Conservation (phyloP, 2,113 vertebrate genomes). For the Toxotes chatareus region DNA sequence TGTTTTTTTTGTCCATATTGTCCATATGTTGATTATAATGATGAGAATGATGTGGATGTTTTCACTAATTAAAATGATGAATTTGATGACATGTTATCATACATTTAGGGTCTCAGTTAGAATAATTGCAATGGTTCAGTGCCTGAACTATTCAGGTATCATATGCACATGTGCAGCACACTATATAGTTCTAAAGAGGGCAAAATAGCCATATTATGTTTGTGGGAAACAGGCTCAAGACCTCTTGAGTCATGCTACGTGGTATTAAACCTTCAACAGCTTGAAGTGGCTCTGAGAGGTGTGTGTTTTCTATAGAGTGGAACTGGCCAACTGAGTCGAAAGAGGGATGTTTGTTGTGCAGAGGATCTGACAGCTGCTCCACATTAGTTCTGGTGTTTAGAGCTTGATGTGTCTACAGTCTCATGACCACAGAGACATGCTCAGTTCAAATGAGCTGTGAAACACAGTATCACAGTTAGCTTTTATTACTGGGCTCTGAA, state of each 20-base stretch:
- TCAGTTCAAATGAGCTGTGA: conserved; percentile 74
- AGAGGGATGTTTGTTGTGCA: conserved; percentile 61
- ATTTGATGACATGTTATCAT: conserved; percentile 26
- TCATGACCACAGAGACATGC: conserved; percentile 68
- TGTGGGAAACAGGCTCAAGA: not conserved
- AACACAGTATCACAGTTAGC: conserved; percentile 57
- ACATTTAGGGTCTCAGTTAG: conserved; percentile 13
- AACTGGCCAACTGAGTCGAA: conserved; percentile 52
- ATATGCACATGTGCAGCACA: conserved; percentile 11
- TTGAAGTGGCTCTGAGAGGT: conserved; percentile 26
- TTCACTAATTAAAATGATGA: conserved; percentile 18
- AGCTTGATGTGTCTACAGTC: conserved; percentile 64
- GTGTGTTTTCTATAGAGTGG: conserved; percentile 38
- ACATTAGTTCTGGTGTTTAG: conserved; percentile 74
- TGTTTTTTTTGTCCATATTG: not conserved
- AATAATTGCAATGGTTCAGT: conserved; percentile 22
- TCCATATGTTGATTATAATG: not conserved
- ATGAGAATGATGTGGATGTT: not conserved
- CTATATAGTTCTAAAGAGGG: conserved; percentile 2
- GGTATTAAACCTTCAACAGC: conserved; percentile 31
- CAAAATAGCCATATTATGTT: conserved; percentile 14
- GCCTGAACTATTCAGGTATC: conserved; percentile 23
- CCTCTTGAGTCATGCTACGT: conserved; percentile 9
- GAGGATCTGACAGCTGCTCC: conserved; percentile 74
- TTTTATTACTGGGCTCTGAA: conserved; percentile 50